Conservation (phyloP, 2,888 invertebrate species). For the Tuberolachnus salignus region DNA sequence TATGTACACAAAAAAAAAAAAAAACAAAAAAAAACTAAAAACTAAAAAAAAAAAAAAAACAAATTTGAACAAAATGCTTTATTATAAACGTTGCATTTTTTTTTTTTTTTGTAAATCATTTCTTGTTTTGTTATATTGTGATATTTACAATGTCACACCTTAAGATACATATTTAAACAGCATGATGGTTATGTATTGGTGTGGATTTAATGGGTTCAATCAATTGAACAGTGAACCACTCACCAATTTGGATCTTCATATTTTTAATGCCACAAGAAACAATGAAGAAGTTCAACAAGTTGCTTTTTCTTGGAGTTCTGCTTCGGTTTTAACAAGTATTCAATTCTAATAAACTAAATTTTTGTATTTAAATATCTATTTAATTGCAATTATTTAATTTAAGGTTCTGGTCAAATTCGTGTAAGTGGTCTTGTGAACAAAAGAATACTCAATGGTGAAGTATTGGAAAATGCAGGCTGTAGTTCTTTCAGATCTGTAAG, state of each 20-base stretch:
- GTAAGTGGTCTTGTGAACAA: conserved; percentile 33
- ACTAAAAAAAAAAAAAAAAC: conserved; percentile 11
- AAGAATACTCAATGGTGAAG: conserved; percentile 21
- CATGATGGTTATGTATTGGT: conserved; percentile 52
- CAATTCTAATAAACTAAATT: neutral
- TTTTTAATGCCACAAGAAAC: neutral
- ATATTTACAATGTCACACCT: conserved; percentile 30
- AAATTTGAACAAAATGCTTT: conserved; percentile 38
- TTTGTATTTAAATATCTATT: neutral
- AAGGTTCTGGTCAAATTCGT: conserved; percentile 33
- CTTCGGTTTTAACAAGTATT: conserved; percentile 57
- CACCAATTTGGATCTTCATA: conserved; percentile 30
- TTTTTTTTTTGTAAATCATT: conserved; percentile 45
- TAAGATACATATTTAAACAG: conserved; percentile 52
- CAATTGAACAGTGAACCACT: conserved; percentile 47
- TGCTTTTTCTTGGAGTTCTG: conserved; percentile 57
- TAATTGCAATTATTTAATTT: neutral
- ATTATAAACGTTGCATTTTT: conserved; percentile 33
- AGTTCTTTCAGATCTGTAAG: conserved; percentile 51
- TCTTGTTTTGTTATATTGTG: conserved; percentile 45
- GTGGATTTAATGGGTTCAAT: conserved; percentile 57
- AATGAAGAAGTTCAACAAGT: conserved; percentile 34
- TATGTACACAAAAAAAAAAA: conserved; percentile 10
- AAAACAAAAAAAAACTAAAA: conserved; percentile 17
- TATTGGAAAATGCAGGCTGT: conserved; percentile 9